A percentile compares a stretch with the other conserved stretches of the same genome.
Conservation (phyloP, 2,113 vertebrate species). For the Arizona elegans region DNA sequence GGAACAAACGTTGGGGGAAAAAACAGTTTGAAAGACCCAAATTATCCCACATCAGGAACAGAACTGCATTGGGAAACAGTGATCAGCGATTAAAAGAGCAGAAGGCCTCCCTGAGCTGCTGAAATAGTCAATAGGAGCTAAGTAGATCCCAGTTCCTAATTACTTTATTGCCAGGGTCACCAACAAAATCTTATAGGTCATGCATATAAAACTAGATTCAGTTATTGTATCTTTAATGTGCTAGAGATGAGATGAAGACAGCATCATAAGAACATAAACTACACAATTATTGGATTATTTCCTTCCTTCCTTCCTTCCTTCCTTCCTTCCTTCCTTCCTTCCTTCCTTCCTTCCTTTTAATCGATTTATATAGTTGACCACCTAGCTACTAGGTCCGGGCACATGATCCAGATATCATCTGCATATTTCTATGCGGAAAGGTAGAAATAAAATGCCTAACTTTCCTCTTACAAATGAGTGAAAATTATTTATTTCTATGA, state of each 20-base stretch:
- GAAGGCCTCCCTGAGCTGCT: not conserved
- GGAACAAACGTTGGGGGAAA: not conserved
- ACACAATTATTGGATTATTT: not conserved
- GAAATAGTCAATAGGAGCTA: not conserved
- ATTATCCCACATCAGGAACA: not conserved
- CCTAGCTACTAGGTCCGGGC: not conserved
- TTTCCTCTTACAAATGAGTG: not conserved
- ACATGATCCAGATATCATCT: not conserved
- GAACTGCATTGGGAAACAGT: not conserved
- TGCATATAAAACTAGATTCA: not conserved
- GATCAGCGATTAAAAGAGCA: not conserved
- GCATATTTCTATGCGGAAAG: not conserved
- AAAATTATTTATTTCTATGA: not conserved
- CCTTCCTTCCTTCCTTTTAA: not conserved
- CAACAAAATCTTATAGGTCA: not conserved
- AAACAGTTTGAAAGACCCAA: not conserved
- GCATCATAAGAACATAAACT: not conserved
- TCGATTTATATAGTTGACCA: not conserved
- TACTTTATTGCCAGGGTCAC: not conserved
- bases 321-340: not conserved
- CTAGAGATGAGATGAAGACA: not conserved
- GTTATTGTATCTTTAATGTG: not conserved
- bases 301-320: not conserved
- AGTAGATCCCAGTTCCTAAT: not conserved
- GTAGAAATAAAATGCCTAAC: not conserved